These are phyloP conservation scores for Alethe castanea DNA, from an alignment of 2,113 vertebrate genomes.

Conservation along the genomic window DNA sequence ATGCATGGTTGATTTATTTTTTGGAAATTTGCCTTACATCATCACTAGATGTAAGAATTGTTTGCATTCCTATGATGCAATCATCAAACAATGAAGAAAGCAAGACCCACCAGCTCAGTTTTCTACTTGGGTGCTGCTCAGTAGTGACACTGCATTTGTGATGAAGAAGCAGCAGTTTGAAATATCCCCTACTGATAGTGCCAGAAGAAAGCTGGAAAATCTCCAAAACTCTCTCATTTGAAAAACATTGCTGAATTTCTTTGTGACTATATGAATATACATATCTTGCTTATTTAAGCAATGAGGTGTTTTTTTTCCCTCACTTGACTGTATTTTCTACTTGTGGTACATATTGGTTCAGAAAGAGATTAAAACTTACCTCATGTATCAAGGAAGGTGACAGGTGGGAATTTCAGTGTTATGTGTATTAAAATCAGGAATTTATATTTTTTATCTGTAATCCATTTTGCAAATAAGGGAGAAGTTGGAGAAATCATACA, in stretches of 20 bases:
- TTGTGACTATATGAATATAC: slow-evolving; percentile 39
- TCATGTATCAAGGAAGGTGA: not conserved
- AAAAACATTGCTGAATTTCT: slow-evolving; percentile 26
- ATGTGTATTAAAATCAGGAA: not conserved
- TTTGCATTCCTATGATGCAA: not conserved
- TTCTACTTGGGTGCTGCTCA: not conserved
- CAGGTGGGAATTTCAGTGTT: not conserved
- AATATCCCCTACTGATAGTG: slow-evolving; percentile 4
- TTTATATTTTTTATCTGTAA: not conserved
- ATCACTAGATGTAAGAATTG: not conserved
- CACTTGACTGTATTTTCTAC: slow-evolving; percentile 33
- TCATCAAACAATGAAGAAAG: not conserved
- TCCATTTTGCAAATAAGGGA: not conserved
- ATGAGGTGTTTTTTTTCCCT: slow-evolving; percentile 14
- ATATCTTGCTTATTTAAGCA: slow-evolving; percentile 3
- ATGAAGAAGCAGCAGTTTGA: slow-evolving; percentile 5
- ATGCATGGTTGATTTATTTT: not conserved
- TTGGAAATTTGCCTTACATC: not conserved
- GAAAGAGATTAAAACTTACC: not conserved
- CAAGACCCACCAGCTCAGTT: not conserved
- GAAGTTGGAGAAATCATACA: not conserved
- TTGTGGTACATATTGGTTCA: not conserved
- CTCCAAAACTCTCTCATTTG: slow-evolving; percentile 33
- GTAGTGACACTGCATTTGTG: slow-evolving; percentile 20
- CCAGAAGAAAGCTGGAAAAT: slow-evolving; percentile 35